A percentile compares a stretch with the other conserved stretches of the same genome.
Conservation (phyloP, 2,797 vertebrate genomes). For the Rhinella marina region DNA sequence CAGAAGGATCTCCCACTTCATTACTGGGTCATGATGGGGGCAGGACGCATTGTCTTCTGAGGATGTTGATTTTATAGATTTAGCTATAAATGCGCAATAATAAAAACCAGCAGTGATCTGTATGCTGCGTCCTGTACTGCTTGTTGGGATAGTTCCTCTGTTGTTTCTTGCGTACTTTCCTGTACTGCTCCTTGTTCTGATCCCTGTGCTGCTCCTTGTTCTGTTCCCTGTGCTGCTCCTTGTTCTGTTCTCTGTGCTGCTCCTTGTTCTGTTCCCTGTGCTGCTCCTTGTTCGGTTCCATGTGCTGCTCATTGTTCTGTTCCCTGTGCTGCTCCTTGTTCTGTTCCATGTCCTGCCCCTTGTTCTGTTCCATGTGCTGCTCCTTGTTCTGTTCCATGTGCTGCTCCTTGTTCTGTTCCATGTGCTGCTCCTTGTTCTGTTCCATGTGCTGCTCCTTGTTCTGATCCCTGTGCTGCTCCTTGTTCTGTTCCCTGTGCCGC, state of each 20-base stretch:
- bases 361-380: not conserved
- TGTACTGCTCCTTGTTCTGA: not conserved
- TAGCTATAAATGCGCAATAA: not conserved
- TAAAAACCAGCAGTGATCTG: not conserved
- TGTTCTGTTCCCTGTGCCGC: no score
- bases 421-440: not conserved
- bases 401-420: not conserved
- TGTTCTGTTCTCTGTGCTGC: not conserved
- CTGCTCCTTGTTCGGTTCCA: not conserved
- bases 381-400: not conserved
- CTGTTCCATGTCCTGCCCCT: not conserved
- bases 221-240: not conserved
- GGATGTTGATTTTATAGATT: not conserved
- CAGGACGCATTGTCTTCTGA: not conserved
- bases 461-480: not conserved
- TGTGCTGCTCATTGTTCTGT: not conserved
- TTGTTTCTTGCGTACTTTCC: not conserved
- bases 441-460: not conserved
- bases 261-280: not conserved
- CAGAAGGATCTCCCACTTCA: not conserved
- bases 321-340: not conserved
- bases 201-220: not conserved
- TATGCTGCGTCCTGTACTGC: not conserved
- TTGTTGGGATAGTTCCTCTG: not conserved
- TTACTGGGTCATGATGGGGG: slow-evolving; percentile 4